Evolutionary conservation across 2,888 invertebrate genomes (phyloP).

Genomic region (Microctonus brassicae): DNA sequence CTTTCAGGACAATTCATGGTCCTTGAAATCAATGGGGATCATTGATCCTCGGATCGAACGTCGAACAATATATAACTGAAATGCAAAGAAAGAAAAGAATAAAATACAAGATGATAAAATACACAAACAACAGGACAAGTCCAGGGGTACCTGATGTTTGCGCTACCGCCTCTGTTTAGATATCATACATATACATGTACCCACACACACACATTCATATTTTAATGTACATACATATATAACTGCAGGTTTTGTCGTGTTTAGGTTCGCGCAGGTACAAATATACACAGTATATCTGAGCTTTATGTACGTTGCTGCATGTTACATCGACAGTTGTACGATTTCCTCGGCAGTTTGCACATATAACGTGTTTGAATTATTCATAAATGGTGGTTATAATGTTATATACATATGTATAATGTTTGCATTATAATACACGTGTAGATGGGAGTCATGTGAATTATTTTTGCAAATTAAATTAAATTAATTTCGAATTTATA

Average conservation of each 20-base stretch:
- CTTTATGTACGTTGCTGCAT: constrained; percentile 4
- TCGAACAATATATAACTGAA: constrained; percentile 2
- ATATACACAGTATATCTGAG: neutral
- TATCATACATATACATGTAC: neutral
- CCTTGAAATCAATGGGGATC: constrained; percentile 62
- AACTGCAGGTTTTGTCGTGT: constrained; percentile 31
- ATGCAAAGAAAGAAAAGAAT: neutral
- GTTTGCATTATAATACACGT: neutral
- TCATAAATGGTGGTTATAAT: constrained; percentile 19
- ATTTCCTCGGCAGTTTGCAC: neutral
- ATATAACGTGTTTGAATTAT: constrained; percentile 24
- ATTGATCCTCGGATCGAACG: constrained; percentile 52
- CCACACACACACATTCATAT: neutral
- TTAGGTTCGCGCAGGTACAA: constrained; percentile 26
- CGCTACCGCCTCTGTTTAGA: neutral
- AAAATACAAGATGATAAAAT: constrained; percentile 16
- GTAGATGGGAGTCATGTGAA: neutral
- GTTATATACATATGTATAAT: neutral
- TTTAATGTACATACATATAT: neutral
- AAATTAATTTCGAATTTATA: too few relatives aligned
- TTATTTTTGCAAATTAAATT: neutral
- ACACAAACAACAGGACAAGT: constrained; percentile 21
- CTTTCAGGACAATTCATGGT: constrained; percentile 50
- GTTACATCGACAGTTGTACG: constrained; percentile 9
- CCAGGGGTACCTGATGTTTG: constrained; percentile 3